Percentiles rank a stretch among this genome's conserved stretches.
Evolutionary conservation across 2,113 vertebrate genomes (phyloP).

Genomic region (Ochotona princeps): DNA sequence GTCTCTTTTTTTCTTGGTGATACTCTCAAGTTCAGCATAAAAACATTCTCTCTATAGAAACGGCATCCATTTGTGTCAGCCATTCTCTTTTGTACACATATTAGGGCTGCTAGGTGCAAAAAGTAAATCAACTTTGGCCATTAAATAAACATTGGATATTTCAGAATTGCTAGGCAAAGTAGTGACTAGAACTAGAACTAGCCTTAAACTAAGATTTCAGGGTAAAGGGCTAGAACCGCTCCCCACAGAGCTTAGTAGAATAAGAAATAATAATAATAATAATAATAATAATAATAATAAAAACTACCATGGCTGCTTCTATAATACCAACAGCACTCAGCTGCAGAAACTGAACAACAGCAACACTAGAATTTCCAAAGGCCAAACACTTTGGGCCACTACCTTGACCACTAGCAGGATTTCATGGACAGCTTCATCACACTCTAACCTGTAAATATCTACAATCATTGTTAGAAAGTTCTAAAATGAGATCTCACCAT

Average conservation of each 20-base stretch:
- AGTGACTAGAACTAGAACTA: not conserved
- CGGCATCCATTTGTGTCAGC: not conserved
- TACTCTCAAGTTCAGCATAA: not conserved
- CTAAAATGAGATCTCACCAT: not conserved
- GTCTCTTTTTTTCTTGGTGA: not conserved
- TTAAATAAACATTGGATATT: not conserved
- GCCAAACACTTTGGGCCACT: not conserved
- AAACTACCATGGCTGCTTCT: not conserved
- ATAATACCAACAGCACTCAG: not conserved
- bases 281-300: not conserved
- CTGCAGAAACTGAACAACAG: not conserved
- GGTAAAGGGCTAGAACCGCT: conserved; percentile 1
- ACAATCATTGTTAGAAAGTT: too few species aligned
- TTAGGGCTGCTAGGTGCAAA: not conserved
- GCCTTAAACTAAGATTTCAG: not conserved
- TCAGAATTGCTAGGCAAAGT: not conserved
- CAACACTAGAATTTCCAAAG: not conserved
- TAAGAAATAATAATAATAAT: not conserved
- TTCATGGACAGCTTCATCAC: not conserved
- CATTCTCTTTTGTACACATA: not conserved
- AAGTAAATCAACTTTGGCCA: conserved; percentile 11
- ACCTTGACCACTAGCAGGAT: not conserved
- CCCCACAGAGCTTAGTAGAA: not conserved
- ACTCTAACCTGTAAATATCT: too few species aligned
- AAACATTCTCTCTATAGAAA: not conserved